Base-by-base conservation (phyloP, 2,797 vertebrate genomes). In the Odontamblyopus rebecca region DNA sequence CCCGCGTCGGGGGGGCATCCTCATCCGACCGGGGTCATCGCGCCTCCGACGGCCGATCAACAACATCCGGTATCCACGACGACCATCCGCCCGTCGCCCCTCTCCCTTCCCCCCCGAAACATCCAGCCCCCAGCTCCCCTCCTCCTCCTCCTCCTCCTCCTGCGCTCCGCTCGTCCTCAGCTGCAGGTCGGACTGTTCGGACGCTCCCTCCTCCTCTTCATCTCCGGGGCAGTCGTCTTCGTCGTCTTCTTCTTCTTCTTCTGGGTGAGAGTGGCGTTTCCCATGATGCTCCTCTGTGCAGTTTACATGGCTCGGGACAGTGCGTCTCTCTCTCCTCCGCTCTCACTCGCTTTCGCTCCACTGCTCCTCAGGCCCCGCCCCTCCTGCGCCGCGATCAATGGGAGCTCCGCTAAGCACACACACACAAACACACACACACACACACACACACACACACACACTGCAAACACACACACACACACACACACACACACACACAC, bases 1-100 rank as follows among this genome's bases (percentile, higher is more conserved):
- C 84, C 89, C 85, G 67, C 79, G 69, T 71, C 80, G 83, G 89
- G 89, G 89, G 88, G 90, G 88, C 89, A 89, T 89, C 85, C 82
- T 62, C 87, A 86, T 71, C 85, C 77, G 82, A 81, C 72, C 77
- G 75, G 80, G 71, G 27, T 18, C 59, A 15, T 30, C 78, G 76
- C 60, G 16, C 72, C 77, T 44, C 18, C 77, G 19, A 50, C 15
- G 67, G 61, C 73, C 70, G 5, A 26, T 11, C 54, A 4, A 12
- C 54, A 26, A 3, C 54, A 51, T 53, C 67, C 79, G 26, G 11
- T 59, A 82, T 71, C 71, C 44, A 81, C 87, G 72, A 82, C 86
- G 61, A 18, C 78, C 67, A 83, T 91, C 75, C 86, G 48, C 67
- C 83, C 80, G 85, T 62, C 79, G 82, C 81, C 75, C 35, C 79